phyloP scores from a whole-genome alignment of 2,797 vertebrate genomes.

The Enoplosus armatus region DNA sequence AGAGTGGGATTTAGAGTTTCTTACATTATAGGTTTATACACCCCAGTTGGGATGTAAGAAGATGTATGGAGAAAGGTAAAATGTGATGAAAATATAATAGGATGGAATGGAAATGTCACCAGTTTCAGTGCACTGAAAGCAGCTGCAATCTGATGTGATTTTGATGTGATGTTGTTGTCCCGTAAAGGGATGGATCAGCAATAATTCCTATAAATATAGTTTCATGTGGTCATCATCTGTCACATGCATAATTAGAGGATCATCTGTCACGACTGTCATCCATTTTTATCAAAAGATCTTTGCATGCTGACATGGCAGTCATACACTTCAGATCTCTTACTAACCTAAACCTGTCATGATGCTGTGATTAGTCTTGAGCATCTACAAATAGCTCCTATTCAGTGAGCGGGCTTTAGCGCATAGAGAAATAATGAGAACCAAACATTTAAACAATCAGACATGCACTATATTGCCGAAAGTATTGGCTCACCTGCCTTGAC shows the following conservation, averaged over 20 bases:
- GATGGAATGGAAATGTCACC: slow-evolving; percentile 7
- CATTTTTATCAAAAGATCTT: neutral
- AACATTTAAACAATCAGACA: neutral
- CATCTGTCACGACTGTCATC: neutral
- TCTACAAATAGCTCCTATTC: neutral
- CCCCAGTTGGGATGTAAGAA: slow-evolving; percentile 32
- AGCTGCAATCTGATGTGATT: slow-evolving; percentile 3
- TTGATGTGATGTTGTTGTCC: neutral
- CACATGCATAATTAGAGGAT: neutral
- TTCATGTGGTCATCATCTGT: neutral
- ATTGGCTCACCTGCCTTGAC: too few species aligned
- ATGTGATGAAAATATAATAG: slow-evolving; percentile 23
- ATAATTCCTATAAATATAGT: neutral
- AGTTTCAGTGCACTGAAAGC: slow-evolving; percentile 11
- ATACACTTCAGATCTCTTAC: neutral
- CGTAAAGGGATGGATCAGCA: slow-evolving; percentile 1
- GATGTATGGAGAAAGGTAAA: slow-evolving; percentile 14
- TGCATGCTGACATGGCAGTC: neutral
- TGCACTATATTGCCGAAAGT: too few species aligned
- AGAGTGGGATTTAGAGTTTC: slow-evolving; percentile 57
- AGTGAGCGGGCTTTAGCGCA: neutral
- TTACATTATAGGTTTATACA: slow-evolving; percentile 30
- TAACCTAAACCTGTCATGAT: neutral
- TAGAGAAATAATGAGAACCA: neutral
- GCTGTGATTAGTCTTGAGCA: neutral